Evolutionary conservation across 2,113 vertebrate genomes (phyloP), one percentile per base, ranked within the genome.

Genomic region (Forbesichthys papilliferus): DNA sequence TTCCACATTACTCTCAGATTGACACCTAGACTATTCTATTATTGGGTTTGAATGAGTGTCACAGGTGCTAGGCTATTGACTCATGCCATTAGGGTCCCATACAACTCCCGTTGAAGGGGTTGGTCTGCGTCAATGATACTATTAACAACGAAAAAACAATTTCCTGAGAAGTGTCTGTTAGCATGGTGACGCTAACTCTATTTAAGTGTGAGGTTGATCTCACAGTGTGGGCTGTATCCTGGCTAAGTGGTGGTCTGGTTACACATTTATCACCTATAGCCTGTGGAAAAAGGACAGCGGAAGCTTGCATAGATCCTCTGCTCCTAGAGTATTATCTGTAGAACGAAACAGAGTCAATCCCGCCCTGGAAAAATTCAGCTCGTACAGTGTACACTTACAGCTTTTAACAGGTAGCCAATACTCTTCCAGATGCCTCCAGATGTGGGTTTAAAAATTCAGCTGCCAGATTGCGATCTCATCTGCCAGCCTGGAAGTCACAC

Each of bases 361-460:
- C 27, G 27, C 27, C 27, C 49, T 52, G 49, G 49, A 12, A 12
- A 52, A 9, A 12, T 52, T 11, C 49, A 12, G 49, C 49, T 52
- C 4, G 9, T 52, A 52, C 49, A 52, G 3, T 11, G 27, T 27
- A 27, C 10, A 52, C 1, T 52, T 11, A 10, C 7, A 54, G 52
- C 52, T 54, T n/a, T 54, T 67, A 42, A 13, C 59, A 56, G 16
- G 14, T 47, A 12, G 33, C 68, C 7, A 6, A 5, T 34, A 33
- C 3, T 14, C 13, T 85, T 83, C 81, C 81, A 85, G 66, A 18
- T 2, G 77, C 83, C 81, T 14, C 61, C 53, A 73, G 79, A 80
- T 68, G 75, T 69, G 79, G 68, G 1, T 9, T 46, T 14, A 55
- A 58, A 70, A 12, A 51, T 34, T 46, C 67, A 74, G 76, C 68